Base-by-base conservation (phyloP, 1,140 invertebrate genomes). In the Dendrolimus punctatus region DNA sequence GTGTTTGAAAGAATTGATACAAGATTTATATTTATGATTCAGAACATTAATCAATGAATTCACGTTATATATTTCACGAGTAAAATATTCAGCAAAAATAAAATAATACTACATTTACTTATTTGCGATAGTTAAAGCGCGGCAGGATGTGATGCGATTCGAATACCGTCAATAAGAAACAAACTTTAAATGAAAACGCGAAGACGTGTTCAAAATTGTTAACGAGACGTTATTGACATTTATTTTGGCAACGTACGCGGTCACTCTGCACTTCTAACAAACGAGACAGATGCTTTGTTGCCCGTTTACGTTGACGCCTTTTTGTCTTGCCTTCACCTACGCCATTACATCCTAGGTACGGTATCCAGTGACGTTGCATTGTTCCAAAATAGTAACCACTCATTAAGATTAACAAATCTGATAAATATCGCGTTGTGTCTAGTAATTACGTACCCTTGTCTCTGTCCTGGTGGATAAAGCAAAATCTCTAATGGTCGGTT, bases 151-250 rank as follows among this genome's bases (percentile, higher is more conserved):
- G 23, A 23, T 3, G 23, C 23, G 23, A 23, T 23, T 23, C 23
- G 23, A 23, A 23, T 23, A n/a, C 43, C n/a, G n/a, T 6, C 23
- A 6, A 45, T n/a, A 45, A 45, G 23, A 45, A 45, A 5, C n/a
- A 10, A 8, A 6, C 8, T 42, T 42, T 50, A 23, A 50, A 9
- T 10, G 10, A 41, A 50, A 41, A 50, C 8, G 49, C 42, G 39
- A 50, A 39, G 23, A 50, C 40, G n/a, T 36, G 49, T 40, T 23
- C 41, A 42, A 36, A 46, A n/a, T n/a, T 54, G 46, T 51, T 68
- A 58, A 56, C 47, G 51, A 57, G 50, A 56, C 44, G 59, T 60
- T 58, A 66, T 64, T 66, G 57, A 64, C 61, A 64, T 66, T 69
- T 58, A 66, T 69, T 66, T 70, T 70, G 67, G 67, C 64, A 64